Percentiles rank a stretch among this genome's conserved stretches.
Evolutionary conservation across 2,113 vertebrate species (phyloP).

Genomic region (Willisornis vidua): DNA sequence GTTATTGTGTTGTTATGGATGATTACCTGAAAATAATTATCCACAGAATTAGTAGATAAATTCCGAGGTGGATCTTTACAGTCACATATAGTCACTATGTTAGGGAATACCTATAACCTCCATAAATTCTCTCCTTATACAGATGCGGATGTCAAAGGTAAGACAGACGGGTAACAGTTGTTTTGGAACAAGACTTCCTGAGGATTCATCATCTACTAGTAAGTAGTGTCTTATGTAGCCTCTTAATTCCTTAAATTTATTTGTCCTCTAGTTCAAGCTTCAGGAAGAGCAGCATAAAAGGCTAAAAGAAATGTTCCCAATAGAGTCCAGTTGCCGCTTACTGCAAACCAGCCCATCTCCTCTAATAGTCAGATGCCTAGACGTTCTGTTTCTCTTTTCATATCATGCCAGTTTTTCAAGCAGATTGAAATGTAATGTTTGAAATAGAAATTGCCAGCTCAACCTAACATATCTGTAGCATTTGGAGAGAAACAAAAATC

Average conservation of each 20-base stretch:
- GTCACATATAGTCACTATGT: neutral
- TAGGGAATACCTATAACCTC: neutral
- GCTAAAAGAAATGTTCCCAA: neutral
- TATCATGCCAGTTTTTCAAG: neutral
- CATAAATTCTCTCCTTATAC: neutral
- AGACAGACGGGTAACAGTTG: neutral
- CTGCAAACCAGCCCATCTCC: neutral
- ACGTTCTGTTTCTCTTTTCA: neutral
- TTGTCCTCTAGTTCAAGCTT: neutral
- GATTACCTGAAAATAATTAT: conserved; percentile 52
- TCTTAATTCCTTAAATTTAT: neutral
- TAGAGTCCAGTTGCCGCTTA: neutral
- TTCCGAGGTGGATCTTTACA: conserved; percentile 38
- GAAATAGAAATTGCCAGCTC: no score
- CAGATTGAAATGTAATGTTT: neutral
- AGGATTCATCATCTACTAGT: neutral
- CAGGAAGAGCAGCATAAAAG: neutral
- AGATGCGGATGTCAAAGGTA: neutral
- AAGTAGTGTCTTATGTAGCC: neutral
- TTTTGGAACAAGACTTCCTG: neutral
- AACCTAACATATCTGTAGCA: neutral
- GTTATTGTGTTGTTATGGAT: conserved; percentile 2
- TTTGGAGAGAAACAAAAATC: neutral
- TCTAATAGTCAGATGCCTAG: neutral
- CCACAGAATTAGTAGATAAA: conserved; percentile 1